These are phyloP conservation scores for Pteronotus mesoamericanus DNA, from an alignment of 2,797 vertebrate species.

Conservation along the genomic window DNA sequence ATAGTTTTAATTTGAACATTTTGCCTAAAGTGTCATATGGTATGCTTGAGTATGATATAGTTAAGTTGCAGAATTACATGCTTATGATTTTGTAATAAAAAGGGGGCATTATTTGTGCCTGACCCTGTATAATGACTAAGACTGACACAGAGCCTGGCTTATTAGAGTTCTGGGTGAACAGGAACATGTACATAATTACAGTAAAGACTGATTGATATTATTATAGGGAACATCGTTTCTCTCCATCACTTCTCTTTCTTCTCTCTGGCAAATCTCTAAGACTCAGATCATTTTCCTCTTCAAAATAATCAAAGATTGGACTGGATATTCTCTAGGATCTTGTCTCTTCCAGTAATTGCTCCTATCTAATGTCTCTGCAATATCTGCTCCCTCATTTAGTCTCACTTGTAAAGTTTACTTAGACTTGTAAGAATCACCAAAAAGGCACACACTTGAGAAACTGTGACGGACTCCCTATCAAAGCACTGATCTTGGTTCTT, in stretches of 20 bases:
- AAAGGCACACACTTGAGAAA: not conserved
- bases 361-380: not conserved
- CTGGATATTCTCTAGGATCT: not conserved
- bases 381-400: not conserved
- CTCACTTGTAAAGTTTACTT: not conserved
- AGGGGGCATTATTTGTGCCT: too few relatives aligned
- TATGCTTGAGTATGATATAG: too few relatives aligned
- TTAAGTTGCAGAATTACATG: too few relatives aligned
- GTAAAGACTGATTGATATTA: not conserved
- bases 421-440: not conserved
- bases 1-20: too few relatives aligned
- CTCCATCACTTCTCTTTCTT: not conserved
- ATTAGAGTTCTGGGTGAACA: not conserved
- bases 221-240: not conserved
- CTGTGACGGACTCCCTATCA: not conserved
- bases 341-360: not conserved
- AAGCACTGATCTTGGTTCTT: not conserved
- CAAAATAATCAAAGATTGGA: not conserved
- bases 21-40: too few relatives aligned
- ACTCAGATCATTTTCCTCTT: not conserved
- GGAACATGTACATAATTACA: not conserved
- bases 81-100: too few relatives aligned
- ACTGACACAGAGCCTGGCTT: not conserved
- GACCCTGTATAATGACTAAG: not conserved
- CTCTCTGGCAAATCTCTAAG: not conserved